phyloP scores from a whole-genome alignment of 2,113 vertebrate genomes.

The Passer montanus region DNA sequence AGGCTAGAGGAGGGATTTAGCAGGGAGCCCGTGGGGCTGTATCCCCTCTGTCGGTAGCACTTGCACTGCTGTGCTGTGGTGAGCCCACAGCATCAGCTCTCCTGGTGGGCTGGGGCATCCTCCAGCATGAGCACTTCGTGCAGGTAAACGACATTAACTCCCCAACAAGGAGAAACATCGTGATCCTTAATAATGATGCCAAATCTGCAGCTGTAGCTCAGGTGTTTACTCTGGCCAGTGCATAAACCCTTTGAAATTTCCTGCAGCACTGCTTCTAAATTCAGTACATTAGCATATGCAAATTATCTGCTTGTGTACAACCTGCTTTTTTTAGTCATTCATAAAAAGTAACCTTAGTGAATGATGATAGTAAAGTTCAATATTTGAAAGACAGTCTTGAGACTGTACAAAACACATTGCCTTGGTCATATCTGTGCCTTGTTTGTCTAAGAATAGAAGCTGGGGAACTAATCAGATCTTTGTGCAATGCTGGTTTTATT shows the following conservation, averaged over 20 bases:
- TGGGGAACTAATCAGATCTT: neutral
- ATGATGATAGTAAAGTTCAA: neutral
- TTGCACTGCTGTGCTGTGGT: accelerated
- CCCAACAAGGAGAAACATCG: neutral
- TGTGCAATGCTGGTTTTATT: constrained; percentile 9
- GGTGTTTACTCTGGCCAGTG: neutral
- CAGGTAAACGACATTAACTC: neutral
- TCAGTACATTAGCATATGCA: neutral
- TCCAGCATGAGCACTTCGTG: neutral
- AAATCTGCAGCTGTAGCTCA: neutral
- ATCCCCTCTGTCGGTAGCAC: accelerated
- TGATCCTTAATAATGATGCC: neutral
- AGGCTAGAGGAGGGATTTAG: neutral
- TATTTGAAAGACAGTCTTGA: neutral
- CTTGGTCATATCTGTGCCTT: neutral
- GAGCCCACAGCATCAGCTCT: accelerated
- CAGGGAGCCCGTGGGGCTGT: neutral
- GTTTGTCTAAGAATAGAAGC: neutral
- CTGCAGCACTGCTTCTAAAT: neutral
- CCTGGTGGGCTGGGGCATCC: neutral
- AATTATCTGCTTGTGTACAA: neutral
- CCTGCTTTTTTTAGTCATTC: neutral
- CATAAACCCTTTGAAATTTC: neutral
- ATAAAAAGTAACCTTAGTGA: neutral
- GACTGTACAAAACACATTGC: neutral